A percentile compares a stretch with the other conserved stretches of the same genome.
Evolutionary conservation across 2,797 vertebrate genomes (phyloP).

Genomic region (Poecilia picta): DNA sequence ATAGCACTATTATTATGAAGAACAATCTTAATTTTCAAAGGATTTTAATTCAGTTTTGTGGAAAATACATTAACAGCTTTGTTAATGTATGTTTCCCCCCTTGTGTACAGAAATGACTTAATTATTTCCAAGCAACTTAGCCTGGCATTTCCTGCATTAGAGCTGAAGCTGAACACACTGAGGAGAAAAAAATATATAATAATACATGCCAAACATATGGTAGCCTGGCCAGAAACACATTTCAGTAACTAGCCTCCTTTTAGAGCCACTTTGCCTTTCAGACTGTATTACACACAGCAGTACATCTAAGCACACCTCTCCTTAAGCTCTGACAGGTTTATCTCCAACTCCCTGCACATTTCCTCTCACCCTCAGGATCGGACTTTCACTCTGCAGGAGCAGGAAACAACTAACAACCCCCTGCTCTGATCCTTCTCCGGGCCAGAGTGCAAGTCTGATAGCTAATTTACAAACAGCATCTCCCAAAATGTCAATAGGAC

Average conservation of each 20-base stretch:
- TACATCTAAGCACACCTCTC: constrained; percentile 4
- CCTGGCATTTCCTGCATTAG: not conserved
- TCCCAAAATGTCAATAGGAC: constrained; percentile 10
- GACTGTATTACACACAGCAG: constrained; percentile 14
- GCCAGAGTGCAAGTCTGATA: constrained; percentile 16
- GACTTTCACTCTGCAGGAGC: constrained; percentile 26
- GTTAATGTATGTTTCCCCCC: not conserved
- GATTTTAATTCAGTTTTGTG: not conserved
- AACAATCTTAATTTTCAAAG: not conserved
- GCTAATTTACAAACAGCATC: constrained; percentile 36
- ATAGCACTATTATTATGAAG: no score
- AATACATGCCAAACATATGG: not conserved
- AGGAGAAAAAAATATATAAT: not conserved
- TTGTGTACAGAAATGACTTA: not conserved
- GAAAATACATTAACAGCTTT: not conserved
- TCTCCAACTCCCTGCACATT: constrained; percentile 20
- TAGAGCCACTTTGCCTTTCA: constrained; percentile 10
- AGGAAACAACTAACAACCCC: constrained; percentile 26
- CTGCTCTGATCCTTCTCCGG: constrained; percentile 3
- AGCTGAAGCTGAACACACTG: not conserved
- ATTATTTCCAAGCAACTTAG: not conserved
- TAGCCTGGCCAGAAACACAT: not conserved
- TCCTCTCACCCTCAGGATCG: constrained; percentile 13
- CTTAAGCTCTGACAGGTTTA: constrained; percentile 23
- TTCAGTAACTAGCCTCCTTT: not conserved